Evolutionary conservation across 1,140 invertebrate species (phyloP).

Genomic region (Listronotus bonariensis): DNA sequence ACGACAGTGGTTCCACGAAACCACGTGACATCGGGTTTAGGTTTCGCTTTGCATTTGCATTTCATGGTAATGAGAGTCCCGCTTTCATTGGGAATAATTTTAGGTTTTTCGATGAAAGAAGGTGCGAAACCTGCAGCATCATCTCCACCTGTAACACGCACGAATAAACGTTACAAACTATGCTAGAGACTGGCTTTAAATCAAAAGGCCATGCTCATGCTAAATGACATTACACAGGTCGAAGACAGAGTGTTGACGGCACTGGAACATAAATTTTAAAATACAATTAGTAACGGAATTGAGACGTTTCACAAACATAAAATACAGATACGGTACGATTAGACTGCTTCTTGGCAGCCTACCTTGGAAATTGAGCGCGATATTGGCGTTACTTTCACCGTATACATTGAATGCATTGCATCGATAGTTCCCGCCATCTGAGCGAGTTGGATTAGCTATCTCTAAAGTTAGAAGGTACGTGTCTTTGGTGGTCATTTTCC

Average conservation of each 20-base stretch:
- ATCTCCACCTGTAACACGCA: slow-evolving; percentile 75
- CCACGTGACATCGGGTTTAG: slow-evolving; percentile 88
- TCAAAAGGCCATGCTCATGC: slow-evolving; percentile 55
- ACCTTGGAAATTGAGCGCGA: slow-evolving; percentile 99
- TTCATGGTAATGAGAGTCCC: slow-evolving; percentile 95
- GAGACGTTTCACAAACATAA: slow-evolving; percentile 50
- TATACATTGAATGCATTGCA: slow-evolving; percentile 98
- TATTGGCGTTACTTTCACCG: slow-evolving; percentile 99
- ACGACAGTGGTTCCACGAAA: slow-evolving; percentile 84
- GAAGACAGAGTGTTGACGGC: slow-evolving; percentile 38
- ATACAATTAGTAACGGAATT: slow-evolving; percentile 44
- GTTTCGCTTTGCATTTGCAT: slow-evolving; percentile 92
- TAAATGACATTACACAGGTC: slow-evolving; percentile 48
- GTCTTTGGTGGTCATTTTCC: slow-evolving; percentile 85
- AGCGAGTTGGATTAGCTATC: slow-evolving; percentile 90
- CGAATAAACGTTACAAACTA: slow-evolving; percentile 35
- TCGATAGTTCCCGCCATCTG: slow-evolving; percentile 97
- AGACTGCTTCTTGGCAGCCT: slow-evolving; percentile 56
- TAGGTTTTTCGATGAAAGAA: slow-evolving; percentile 94
- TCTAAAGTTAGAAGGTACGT: slow-evolving; percentile 88
- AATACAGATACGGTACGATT: slow-evolving; percentile 42
- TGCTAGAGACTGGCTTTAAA: slow-evolving; percentile 40
- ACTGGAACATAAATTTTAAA: slow-evolving; percentile 46
- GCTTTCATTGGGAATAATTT: slow-evolving; percentile 96
- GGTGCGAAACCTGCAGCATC: slow-evolving; percentile 89